Percentiles rank a stretch among this genome's conserved stretches.
phyloP scores from a whole-genome alignment of 1,140 invertebrate species.

The Scaptomyza montana region DNA sequence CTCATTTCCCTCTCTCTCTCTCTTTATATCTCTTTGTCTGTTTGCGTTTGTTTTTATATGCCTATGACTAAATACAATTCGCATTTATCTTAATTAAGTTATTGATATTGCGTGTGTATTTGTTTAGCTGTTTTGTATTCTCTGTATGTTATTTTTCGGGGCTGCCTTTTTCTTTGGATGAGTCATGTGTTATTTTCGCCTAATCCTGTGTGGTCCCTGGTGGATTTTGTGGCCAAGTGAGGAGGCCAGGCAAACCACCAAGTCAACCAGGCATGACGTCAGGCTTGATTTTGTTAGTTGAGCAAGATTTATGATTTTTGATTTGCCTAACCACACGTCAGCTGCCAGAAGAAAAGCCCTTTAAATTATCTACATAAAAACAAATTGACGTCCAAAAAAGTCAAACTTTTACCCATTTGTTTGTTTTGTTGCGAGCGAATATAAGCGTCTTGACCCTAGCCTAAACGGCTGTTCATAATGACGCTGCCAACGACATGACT shows the following conservation, averaged over 20 bases:
- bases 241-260: not conserved
- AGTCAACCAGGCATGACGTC: constrained; percentile 41
- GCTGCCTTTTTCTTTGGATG: constrained; percentile 21
- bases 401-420: constrained; percentile 66
- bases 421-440: constrained; percentile 9
- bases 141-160: not conserved
- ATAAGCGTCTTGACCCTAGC: constrained; percentile 25
- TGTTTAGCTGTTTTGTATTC: constrained; percentile 9
- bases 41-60: constrained; percentile 20
- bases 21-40: constrained; percentile 2
- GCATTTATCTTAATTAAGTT: constrained; percentile 82
- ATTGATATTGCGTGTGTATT: constrained; percentile 71
- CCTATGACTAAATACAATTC: constrained; percentile 71
- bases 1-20: not conserved
- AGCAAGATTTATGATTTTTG: constrained; percentile 75
- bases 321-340: constrained; percentile 76
- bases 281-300: constrained; percentile 55
- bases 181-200: constrained; percentile 23
- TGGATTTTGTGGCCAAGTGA: not conserved
- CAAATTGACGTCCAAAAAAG: constrained; percentile 17
- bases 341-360: constrained; percentile 59
- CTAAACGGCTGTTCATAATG: constrained; percentile 41
- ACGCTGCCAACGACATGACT: constrained; percentile 69
- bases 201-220: not conserved
- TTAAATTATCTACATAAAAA: constrained; percentile 56